phyloP scores from a whole-genome alignment of 2,113 vertebrate species.

The Porphyrio hochstetteri region DNA sequence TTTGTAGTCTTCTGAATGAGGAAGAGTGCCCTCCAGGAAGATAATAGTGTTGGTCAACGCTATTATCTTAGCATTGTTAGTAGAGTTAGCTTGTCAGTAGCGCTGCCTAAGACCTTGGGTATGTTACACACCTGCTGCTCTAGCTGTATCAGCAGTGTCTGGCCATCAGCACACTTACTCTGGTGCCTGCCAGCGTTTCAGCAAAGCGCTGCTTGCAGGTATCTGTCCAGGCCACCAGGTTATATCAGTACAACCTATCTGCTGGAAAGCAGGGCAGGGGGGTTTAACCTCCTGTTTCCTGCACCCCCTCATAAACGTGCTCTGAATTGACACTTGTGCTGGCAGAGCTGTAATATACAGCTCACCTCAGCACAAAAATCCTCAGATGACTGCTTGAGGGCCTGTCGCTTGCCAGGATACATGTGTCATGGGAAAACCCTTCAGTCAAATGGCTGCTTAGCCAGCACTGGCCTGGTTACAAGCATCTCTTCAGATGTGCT shows the following conservation, averaged over 20 bases:
- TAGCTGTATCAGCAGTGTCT: background rate
- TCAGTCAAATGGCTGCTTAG: background rate
- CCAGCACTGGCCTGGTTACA: background rate
- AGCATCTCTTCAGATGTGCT: background rate
- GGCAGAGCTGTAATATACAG: background rate
- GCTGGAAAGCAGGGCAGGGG: background rate
- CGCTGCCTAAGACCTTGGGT: background rate
- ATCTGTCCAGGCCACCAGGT: background rate
- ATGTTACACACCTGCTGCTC: background rate
- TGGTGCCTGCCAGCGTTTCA: background rate
- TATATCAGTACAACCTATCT: background rate
- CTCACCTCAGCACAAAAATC: background rate
- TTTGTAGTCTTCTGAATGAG: background rate
- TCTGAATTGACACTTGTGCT: background rate
- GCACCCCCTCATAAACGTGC: background rate
- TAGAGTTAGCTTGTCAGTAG: background rate
- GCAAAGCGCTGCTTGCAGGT: background rate
- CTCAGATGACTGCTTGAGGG: background rate
- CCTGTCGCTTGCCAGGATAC: background rate
- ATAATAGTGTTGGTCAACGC: background rate
- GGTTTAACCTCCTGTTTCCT: background rate
- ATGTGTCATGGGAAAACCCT: background rate
- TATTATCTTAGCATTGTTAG: no score
- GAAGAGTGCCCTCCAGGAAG: background rate
- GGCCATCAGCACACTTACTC: background rate